Percentiles rank a stretch among this genome's conserved stretches.
Evolutionary conservation across 2,888 invertebrate genomes (phyloP).

Genomic region (Mesorhabditis spiculigera): DNA sequence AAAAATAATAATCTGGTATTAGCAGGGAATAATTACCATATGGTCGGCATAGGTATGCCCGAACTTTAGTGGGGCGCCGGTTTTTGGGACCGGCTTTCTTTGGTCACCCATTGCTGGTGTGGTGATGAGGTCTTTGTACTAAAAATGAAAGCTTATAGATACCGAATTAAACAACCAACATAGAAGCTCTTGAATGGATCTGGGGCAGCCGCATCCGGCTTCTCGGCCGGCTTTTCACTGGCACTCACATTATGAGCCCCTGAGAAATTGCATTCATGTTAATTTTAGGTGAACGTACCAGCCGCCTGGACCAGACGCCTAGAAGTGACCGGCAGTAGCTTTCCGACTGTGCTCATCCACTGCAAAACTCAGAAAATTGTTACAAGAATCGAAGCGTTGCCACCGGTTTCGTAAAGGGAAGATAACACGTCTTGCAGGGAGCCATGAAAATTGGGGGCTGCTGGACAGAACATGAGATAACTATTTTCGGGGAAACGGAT

Average conservation of each 20-base stretch:
- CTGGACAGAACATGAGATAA: too few relatives aligned
- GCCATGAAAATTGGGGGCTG: too few relatives aligned
- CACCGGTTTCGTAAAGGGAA: too few relatives aligned
- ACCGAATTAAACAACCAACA: neutral
- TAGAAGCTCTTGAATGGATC: neutral
- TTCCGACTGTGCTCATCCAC: neutral
- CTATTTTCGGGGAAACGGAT: too few relatives aligned
- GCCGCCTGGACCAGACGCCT: neutral
- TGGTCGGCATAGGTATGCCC: constrained; percentile 36
- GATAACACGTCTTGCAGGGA: too few relatives aligned
- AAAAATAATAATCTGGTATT: neutral
- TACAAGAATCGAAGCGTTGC: too few relatives aligned
- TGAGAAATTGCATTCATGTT: neutral
- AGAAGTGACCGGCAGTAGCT: neutral
- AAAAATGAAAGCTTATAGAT: constrained; percentile 17
- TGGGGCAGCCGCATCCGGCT: neutral
- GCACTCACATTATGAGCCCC: neutral
- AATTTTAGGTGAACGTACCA: neutral
- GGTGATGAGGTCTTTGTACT: constrained; percentile 47
- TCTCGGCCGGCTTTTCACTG: neutral
- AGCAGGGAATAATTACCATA: constrained; percentile 17
- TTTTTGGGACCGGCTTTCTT: constrained; percentile 37
- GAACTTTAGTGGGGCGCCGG: constrained; percentile 28
- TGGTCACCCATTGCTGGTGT: constrained; percentile 28
- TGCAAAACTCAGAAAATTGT: neutral